Percentiles rank a stretch among this genome's conserved stretches.
Conservation (phyloP, 1,140 invertebrate species). For the Antheraea pernyi region DNA sequence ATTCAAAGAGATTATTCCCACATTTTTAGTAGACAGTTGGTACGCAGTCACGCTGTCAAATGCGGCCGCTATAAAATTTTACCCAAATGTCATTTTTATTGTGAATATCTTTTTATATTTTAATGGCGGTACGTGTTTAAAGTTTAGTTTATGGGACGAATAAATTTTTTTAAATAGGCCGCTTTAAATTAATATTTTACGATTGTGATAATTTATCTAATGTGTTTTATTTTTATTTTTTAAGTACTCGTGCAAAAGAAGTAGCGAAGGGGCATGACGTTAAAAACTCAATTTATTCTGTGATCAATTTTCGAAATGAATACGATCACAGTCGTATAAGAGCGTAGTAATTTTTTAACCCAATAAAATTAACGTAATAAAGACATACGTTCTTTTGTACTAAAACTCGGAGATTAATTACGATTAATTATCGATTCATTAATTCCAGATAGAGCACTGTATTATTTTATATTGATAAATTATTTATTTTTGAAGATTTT, state of each 20-base stretch:
- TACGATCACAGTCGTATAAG: too few species aligned
- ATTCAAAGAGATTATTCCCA: neutral
- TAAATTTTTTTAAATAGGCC: neutral
- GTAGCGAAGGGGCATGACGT: too few species aligned
- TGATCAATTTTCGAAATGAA: too few species aligned
- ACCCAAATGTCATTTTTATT: conserved; percentile 5
- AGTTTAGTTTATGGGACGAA: neutral
- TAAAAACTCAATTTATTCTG: too few species aligned
- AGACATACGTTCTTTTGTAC: too few species aligned
- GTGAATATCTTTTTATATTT: neutral
- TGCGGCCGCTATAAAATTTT: neutral
- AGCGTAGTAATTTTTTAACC: too few species aligned
- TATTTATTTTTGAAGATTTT: too few species aligned
- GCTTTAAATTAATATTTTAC: neutral
- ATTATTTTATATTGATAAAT: too few species aligned
- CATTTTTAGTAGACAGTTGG: neutral
- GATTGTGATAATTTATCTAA: neutral
- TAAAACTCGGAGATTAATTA: too few species aligned
- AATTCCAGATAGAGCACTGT: too few species aligned
- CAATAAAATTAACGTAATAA: too few species aligned
- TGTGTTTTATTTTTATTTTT: neutral
- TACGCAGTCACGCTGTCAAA: neutral
- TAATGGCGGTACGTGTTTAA: neutral
- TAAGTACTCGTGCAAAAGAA: neutral
- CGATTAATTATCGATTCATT: too few species aligned